Evolutionary conservation across 2,113 vertebrate species (phyloP).

Genomic region (Zosterops pallidus): DNA sequence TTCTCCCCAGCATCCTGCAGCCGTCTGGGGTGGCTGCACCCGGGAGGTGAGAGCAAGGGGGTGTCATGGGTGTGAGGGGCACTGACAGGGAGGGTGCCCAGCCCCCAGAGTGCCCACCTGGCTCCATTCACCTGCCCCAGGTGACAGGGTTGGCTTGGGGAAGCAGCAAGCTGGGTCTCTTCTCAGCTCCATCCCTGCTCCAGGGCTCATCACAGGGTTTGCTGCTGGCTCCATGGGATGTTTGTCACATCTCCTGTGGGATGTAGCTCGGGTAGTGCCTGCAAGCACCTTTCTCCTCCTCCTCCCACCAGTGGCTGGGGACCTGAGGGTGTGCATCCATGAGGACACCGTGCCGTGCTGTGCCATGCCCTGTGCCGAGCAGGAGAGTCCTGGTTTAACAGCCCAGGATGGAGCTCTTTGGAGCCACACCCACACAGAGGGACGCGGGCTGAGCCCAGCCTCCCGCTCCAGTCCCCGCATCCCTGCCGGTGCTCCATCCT

Average conservation of each 20-base stretch:
- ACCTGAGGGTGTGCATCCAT: not conserved
- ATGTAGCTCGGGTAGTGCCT: not conserved
- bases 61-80: not conserved
- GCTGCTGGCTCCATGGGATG: not conserved
- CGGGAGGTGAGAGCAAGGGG: not conserved
- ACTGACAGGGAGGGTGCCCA: not conserved
- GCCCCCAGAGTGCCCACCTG: not conserved
- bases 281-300: not conserved
- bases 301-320: not conserved
- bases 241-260: not conserved
- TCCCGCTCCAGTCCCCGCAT: not conserved
- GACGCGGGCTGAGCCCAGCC: not conserved
- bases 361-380: not conserved
- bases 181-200: not conserved
- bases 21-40: slow-evolving; percentile 52
- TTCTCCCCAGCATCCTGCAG: slow-evolving; percentile 70
- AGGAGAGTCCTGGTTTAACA: not conserved
- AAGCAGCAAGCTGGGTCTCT: not conserved
- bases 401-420: not conserved
- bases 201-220: not conserved
- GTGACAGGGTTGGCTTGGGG: not conserved
- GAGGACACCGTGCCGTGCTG: not conserved
- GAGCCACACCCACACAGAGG: not conserved
- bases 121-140: not conserved
- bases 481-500: not conserved